Percentiles rank a stretch among this genome's conserved stretches.
Conservation (phyloP, 2,113 vertebrate species). For the Erythrolamprus reginae region DNA sequence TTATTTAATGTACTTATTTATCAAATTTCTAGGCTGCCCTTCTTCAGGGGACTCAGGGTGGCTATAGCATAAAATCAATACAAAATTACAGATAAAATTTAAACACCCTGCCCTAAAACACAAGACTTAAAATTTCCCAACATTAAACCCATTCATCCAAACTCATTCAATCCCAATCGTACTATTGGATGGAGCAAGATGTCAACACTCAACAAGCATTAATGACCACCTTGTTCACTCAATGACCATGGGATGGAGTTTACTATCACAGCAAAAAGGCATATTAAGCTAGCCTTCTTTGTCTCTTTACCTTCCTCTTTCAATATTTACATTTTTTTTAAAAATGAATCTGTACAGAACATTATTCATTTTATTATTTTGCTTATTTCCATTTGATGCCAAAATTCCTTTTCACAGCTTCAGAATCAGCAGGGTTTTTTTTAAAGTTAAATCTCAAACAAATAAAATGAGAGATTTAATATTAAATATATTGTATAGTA, state of each 20-base stretch:
- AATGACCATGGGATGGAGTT: not conserved
- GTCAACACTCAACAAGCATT: too few species aligned
- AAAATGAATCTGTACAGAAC: not conserved
- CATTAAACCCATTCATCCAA: too few species aligned
- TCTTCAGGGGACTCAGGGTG: too few species aligned
- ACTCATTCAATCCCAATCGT: too few species aligned
- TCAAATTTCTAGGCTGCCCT: too few species aligned
- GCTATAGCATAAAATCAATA: too few species aligned
- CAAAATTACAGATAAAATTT: too few species aligned
- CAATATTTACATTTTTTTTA: not conserved
- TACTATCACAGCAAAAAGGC: not conserved
- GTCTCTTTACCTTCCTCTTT: not conserved
- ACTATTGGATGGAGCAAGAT: too few species aligned
- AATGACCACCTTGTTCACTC: not conserved
- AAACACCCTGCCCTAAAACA: too few species aligned
- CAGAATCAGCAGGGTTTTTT: not conserved
- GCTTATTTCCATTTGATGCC: not conserved
- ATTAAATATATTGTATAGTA: too few species aligned
- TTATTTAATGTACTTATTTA: too few species aligned
- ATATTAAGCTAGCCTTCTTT: not conserved
- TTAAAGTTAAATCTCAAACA: not conserved
- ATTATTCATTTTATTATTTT: not conserved
- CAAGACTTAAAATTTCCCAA: too few species aligned
- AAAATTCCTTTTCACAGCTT: not conserved
- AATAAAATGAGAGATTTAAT: not conserved